Base-by-base conservation (phyloP, 2,113 vertebrate species). In the Collichthys lucidus region DNA sequence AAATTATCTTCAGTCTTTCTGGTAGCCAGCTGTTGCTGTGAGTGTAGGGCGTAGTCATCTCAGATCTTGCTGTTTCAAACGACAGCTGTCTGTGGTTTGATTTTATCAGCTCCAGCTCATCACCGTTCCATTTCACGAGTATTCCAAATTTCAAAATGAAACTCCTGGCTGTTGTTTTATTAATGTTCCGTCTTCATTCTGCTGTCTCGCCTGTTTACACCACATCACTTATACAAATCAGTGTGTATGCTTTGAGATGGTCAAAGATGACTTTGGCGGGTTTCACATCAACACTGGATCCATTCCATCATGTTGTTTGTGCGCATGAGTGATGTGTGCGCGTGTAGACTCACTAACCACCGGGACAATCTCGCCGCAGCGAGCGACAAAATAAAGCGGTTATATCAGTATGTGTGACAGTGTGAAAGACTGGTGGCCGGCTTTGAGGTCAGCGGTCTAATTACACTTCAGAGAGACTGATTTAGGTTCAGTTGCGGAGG, bases 391-490 rank as follows among this genome's bases (percentile, higher is more conserved):
- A 90, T 89, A 73, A 86, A 90, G 84, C 3, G n/a, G 50, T 78
- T 56, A 24, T 52, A 86, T 89, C 87, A 80, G 85, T 88, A 82
- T 64, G 80, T 77, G 87, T 86, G 85, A 83, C 86, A 70, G 84
- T 76, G 63, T 87, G 89, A 85, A 63, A 77, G 76, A 84, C 74
- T 31, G 85, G 82, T 82, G 80, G 78, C 70, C 61, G 63, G 67
- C 73, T 62, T 77, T 89, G 85, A 92, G 91, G 92, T 92, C 86
- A 31, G 29, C 47, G 55, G 83, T 91, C 85, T 92, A 92, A 93
- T 94, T 92, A 89, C 92, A 92, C 88, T 89, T 89, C 85, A 90
- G 80, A 87, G 85, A 91, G 89, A 87, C 74, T 79, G 84, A 89
- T 91, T 90, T 78, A 69, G 88, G 77, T 79, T 84, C 73, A 75